Conservation (phyloP, 1,140 invertebrate genomes). For the Sesamia nonagrioides region DNA sequence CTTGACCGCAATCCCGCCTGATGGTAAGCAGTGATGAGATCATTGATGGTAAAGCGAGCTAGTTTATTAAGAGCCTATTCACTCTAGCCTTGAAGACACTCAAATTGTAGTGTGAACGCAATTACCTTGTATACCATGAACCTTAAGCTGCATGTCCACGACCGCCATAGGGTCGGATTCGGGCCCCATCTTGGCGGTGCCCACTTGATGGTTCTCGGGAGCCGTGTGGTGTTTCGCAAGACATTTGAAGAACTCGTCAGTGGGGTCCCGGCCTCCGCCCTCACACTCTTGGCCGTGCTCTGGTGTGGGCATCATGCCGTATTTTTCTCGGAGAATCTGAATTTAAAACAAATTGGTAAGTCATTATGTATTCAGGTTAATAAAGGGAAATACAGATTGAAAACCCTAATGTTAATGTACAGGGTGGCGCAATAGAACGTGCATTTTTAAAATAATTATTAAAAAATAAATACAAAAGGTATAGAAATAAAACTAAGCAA, state of each 20-base stretch:
- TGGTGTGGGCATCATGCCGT: constrained; percentile 91
- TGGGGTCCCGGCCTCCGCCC: constrained; percentile 87
- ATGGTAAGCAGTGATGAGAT: no score
- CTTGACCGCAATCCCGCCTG: no score
- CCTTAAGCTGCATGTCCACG: constrained; percentile 87
- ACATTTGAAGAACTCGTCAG: constrained; percentile 89
- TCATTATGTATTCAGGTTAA: neutral
- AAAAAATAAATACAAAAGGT: no score
- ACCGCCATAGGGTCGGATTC: constrained; percentile 87
- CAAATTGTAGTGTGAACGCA: no score
- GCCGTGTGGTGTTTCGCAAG: constrained; percentile 84
- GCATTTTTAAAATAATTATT: no score
- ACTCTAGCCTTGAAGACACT: no score
- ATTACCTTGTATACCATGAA: constrained; percentile 87
- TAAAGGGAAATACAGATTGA: no score
- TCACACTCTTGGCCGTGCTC: constrained; percentile 91
- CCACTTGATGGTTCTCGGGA: constrained; percentile 89
- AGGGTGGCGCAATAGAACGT: no score
- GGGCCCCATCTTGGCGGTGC: constrained; percentile 91
- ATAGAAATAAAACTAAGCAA: no score
- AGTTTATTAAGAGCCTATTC: no score
- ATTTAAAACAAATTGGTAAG: neutral
- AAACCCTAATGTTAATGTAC: no score
- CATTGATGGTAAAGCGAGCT: no score
- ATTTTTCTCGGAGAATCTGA: constrained; percentile 89